Base-by-base conservation (phyloP, 1,140 invertebrate species). In the Caenorhabditis brenneri region DNA sequence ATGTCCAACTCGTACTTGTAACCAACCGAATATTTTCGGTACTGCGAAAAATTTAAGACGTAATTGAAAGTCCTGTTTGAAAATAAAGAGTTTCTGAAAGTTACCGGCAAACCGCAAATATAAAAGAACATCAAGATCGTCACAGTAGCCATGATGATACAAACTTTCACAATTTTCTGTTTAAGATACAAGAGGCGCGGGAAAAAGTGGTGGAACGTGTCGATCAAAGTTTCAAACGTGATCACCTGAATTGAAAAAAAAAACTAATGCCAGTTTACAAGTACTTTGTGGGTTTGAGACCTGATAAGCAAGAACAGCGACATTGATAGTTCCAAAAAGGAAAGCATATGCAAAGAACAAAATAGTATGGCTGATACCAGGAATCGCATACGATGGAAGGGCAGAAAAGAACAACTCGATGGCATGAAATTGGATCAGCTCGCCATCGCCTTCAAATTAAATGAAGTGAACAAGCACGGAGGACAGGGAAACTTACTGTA, bases 321-420 rank as follows among this genome's bases (percentile, higher is more conserved):
- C 24, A 46, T 74, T 74, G 10, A 74, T 42, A 10, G 65, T 74
- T 42, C 65, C 65, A 24, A 22, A 74, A 24, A 74, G 46, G 16
- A 42, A 15, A 1, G 36, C 65, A 24, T 24, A 42, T 1, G 29
- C 36, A 15, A 74, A 74, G 16, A 74, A 74, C 22, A 10, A 19
- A 19, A 74, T 22, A 42, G 36, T 42, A 9, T 1, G 12, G 46
- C 65, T 42, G 36, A 74, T 42, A 42, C 36, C 65, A 10, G 65
- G 65, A 31, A 74, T 74, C 7, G 33, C 7, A 42, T 74, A 74
- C 19, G 65, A 74, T 6, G 65, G 65, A 42, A 74, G 65, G 22
- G 65, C 65, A 42, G 65, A 74, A 36, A 74, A 74, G 10, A 74
- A 74, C 2, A 74, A 9, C n/a, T 74, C 65, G 15, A 74, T 42